Percentiles rank a stretch among this genome's conserved stretches.
Evolutionary conservation across 2,888 invertebrate genomes (phyloP).

Genomic region (Nephrotoma appendiculata): DNA sequence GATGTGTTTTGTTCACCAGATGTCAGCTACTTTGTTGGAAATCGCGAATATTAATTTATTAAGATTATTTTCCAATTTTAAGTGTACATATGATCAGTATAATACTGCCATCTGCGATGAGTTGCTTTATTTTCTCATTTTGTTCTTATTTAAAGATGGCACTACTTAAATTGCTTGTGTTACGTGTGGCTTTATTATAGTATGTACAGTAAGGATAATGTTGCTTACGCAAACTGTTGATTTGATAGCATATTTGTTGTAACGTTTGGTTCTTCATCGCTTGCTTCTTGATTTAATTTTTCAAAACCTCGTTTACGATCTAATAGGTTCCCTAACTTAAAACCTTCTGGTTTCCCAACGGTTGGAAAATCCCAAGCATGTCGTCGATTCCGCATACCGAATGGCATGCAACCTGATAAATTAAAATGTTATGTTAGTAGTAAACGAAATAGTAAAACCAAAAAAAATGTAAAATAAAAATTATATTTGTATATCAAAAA

Average conservation of each 20-base stretch:
- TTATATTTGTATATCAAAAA: neutral
- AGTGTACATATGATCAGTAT: neutral
- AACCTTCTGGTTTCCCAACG: slow-evolving; percentile 38
- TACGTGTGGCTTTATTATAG: neutral
- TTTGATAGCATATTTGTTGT: slow-evolving; percentile 32
- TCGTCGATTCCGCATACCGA: slow-evolving; percentile 27
- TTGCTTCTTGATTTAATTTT: slow-evolving; percentile 49
- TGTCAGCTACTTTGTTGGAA: too few species aligned
- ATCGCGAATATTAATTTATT: neutral
- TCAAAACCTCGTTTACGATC: slow-evolving; percentile 44
- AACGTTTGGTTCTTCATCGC: slow-evolving; percentile 46
- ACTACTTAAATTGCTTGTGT: neutral
- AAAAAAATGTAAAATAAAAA: slow-evolving; percentile 5
- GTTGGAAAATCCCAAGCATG: slow-evolving; percentile 34
- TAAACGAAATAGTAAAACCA: neutral
- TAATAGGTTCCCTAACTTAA: slow-evolving; percentile 48
- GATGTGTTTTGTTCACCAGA: too few species aligned
- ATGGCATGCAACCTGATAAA: slow-evolving; percentile 25
- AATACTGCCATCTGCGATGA: neutral
- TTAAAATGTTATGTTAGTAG: neutral
- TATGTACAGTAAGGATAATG: neutral
- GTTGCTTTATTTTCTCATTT: neutral
- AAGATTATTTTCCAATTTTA: neutral
- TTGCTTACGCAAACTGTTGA: slow-evolving; percentile 22
- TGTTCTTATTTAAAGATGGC: neutral